Base-by-base conservation (phyloP, 2,888 invertebrate species). In the Petrolisthes manimaculis region DNA sequence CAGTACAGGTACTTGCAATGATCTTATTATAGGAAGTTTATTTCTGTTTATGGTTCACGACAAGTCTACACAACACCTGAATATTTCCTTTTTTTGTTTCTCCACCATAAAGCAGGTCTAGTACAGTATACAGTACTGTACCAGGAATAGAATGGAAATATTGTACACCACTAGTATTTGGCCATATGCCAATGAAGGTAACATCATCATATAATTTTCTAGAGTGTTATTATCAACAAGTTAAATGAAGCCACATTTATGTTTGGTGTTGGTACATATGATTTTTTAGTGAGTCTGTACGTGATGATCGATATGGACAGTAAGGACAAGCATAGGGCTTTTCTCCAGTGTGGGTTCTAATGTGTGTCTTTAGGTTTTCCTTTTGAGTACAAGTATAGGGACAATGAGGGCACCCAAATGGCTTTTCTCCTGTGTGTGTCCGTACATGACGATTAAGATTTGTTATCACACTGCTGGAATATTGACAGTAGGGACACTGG, bases 311-410 rank as follows among this genome's bases (percentile, higher is more conserved):
- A 61, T 87, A 89, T 8, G 86, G 80, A 21, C 89, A 89, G 55
- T 85, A 82, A 4, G 86, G 83, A 37, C 89, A 89, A 9, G 81
- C 71, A 75, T 81, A 89, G 5, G 89, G 89, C 82, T 89, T 89
- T 75, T 87, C 89, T 21, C 87, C 87, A 9, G 89, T 87, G 81
- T 89, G 89, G 37, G 87, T 86, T 8, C 86, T 80, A 24, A 89
- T 89, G 78, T 89, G 89, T 61, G 84, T 85, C 69, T 86, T 86
- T 18, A 89, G 86, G 75, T 89, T 89, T 9, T 86, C 89, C 78
- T 87, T 86, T 51, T 84, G 80, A 21, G 84, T 89, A 53, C 86
- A 89, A 21, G 84, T 84, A 74, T 89, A 86, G 51, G 89, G 75
- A 69, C 89, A 89, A 55, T 86, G 87, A 9, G 83, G 87, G 61